Evolutionary conservation across 2,113 vertebrate genomes (phyloP), one percentile per base, ranked within the genome.

Genomic region (Beaufortia kweichowensis): DNA sequence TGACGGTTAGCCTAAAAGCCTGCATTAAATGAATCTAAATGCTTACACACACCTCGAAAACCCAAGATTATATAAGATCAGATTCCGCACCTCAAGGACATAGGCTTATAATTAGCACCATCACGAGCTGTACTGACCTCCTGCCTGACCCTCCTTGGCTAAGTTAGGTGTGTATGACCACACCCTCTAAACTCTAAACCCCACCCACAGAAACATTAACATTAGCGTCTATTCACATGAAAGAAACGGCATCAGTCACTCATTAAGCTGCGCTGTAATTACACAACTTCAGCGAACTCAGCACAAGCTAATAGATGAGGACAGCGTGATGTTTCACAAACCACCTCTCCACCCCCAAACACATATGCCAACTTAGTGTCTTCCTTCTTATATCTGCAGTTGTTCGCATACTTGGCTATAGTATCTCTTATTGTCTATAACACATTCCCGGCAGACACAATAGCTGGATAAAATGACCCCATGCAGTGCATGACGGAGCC

Each of bases 41-140:
- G 28, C 64, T 70, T n/a, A 23, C 66, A 26, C 35, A 82, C 64
- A 56, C 41, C 82, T 83, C 79, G 65, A 81, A 85, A 76, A 66
- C 81, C 61, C 12, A 4, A 79, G 62, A 79, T 84, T 84, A 84
- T 78, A 85, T 87, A 81, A 39, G 35, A n/a, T n/a, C n/a, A 85
- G 50, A 63, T 67, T 24, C 39, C 75, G 83, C 82, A 84, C 74
- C 66, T 68, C 60, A 76, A 79, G 73, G 74, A 84, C 76, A 87
- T 63, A 72, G 79, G 85, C 86, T 84, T 83, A 72, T 83, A 80
- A 88, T 90, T 90, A 85, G 85, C 23, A 75, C n/a, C n/a, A n/a
- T 83, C 79, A 78, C 85, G 84, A 86, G 85, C 82, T 69, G 56
- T 85, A 85, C 76, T 80, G 83, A 72, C 2, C 6, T 78, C 57